Evolutionary conservation across 2,113 vertebrate genomes (phyloP), one percentile per base, ranked within the genome.

Genomic region (Cyphomyrus plagiostoma): DNA sequence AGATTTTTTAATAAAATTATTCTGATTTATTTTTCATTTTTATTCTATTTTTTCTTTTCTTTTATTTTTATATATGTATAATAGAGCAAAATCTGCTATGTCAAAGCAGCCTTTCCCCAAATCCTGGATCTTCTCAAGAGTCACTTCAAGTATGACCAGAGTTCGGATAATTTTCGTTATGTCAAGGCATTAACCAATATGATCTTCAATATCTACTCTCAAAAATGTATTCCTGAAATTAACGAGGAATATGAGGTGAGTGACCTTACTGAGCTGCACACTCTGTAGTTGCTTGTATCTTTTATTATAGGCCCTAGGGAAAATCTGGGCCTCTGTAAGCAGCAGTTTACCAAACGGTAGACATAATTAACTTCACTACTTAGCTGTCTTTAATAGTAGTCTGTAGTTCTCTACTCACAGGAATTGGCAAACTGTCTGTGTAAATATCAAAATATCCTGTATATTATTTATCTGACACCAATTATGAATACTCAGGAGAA

Each of bases 61-160:
- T 58, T 58, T 66, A 0, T 26, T 3, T 66, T 66, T 30, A 66
- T 49, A 46, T 84, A n/a, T n/a, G 3, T 88, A 90, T 70, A 30
- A 70, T 30, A 94, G 94, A 92, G 92, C 89, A 89, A 92, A 86
- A 86, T 91, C 70, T 94, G 94, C 90, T 93, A 93, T 83, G 88
- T 94, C 80, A 94, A 94, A 93, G 93, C 92, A 87, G 91, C 92
- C 52, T 91, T 93, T 21, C 94, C 93, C 74, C 89, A 93, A 85
- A 92, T 93, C 58, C 91, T 93, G 90, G 94, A 93, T 6, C 91
- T 94, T 87, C 91, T 94, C 87, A 91, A 90, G 50, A 89, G 82
- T 4, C 91, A 93, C 19, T 93, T 94, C 82, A 88, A 80, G 39
- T 94, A 93, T 91, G 90, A 30, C 13, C 87, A 52, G n/a, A 92